A percentile compares a stretch with the other conserved stretches of the same genome.
These are phyloP conservation scores for Odontocolon sp. DNA, from an alignment of 2,888 invertebrate species.

Conservation along the genomic window DNA sequence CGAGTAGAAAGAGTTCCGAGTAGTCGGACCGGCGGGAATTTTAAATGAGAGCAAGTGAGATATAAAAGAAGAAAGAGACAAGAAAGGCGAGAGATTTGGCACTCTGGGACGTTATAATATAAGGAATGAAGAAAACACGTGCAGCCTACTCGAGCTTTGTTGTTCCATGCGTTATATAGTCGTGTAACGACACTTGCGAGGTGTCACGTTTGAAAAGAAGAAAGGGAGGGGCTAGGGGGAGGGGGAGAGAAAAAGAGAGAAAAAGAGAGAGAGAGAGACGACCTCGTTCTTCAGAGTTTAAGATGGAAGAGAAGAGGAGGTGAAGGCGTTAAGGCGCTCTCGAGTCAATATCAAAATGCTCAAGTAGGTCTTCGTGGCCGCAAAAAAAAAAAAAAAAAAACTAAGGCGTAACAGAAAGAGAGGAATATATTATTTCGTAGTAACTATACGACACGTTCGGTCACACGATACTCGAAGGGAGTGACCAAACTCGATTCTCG, in stretches of 20 bases:
- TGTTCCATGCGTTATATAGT: conserved; percentile 33
- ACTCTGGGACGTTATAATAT: conserved; percentile 30
- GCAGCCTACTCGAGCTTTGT: conserved; percentile 15
- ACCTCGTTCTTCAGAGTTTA: conserved; percentile 50
- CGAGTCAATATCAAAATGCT: conserved; percentile 70
- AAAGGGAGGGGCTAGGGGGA: conserved; percentile 20
- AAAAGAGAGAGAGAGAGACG: conserved; percentile 9
- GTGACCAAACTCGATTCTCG: conserved; percentile 5
- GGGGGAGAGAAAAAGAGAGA: conserved; percentile 21
- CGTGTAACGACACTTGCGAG: conserved; percentile 77
- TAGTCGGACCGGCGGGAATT: conserved; percentile 7
- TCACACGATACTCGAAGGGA: conserved; percentile 14
- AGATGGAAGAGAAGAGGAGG: too few relatives aligned
- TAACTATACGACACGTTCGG: neutral
- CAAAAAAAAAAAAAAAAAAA: conserved; percentile 33
- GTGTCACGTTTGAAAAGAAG: conserved; percentile 67
- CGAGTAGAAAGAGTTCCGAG: conserved; percentile 41
- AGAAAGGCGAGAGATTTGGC: conserved; percentile 44
- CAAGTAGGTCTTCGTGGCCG: conserved; percentile 68
- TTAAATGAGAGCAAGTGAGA: neutral
- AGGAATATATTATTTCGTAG: neutral
- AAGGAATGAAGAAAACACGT: conserved; percentile 24
- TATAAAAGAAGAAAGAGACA: conserved; percentile 7
- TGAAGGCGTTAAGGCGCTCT: too few relatives aligned
- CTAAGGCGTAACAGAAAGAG: neutral